A percentile compares a stretch with the other conserved stretches of the same genome.
These are phyloP conservation scores for Sebastes kiyomatsui DNA, from an alignment of 2,797 vertebrate species.

Conservation along the genomic window DNA sequence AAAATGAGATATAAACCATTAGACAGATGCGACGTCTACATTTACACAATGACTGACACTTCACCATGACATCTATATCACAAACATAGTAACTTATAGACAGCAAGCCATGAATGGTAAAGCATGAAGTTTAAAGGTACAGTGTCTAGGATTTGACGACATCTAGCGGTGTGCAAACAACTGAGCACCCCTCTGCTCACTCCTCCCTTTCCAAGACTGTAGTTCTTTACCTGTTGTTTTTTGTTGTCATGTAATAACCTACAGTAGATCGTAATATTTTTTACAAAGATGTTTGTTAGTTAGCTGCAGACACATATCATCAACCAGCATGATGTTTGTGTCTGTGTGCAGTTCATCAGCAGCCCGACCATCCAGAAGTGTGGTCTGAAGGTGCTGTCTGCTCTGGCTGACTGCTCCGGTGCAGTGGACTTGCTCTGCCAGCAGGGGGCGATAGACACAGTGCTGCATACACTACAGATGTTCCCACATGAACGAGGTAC, in stretches of 20 bases:
- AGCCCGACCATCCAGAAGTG: constrained; percentile 87
- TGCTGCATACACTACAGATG: constrained; percentile 93
- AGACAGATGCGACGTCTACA: too few relatives aligned
- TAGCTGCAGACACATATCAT: neutral
- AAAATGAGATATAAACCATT: neutral
- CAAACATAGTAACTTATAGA: neutral
- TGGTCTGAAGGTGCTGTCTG: constrained; percentile 88
- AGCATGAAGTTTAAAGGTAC: neutral
- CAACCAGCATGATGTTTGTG: neutral
- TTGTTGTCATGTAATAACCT: neutral
- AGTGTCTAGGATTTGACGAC: too few relatives aligned
- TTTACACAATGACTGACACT: neutral
- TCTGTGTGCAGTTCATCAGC: constrained; percentile 88
- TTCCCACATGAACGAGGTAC: constrained; percentile 90
- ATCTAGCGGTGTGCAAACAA: too few relatives aligned
- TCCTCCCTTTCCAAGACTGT: neutral
- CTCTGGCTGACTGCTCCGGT: constrained; percentile 87
- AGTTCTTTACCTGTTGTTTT: neutral
- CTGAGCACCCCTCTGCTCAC: too few relatives aligned
- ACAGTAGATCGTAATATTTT: neutral
- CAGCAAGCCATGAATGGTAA: neutral
- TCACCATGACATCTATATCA: neutral
- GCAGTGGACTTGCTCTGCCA: constrained; percentile 89
- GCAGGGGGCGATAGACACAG: constrained; percentile 90
- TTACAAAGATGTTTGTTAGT: neutral